phyloP scores from a whole-genome alignment of 2,888 invertebrate genomes.

The Macaria liturata region DNA sequence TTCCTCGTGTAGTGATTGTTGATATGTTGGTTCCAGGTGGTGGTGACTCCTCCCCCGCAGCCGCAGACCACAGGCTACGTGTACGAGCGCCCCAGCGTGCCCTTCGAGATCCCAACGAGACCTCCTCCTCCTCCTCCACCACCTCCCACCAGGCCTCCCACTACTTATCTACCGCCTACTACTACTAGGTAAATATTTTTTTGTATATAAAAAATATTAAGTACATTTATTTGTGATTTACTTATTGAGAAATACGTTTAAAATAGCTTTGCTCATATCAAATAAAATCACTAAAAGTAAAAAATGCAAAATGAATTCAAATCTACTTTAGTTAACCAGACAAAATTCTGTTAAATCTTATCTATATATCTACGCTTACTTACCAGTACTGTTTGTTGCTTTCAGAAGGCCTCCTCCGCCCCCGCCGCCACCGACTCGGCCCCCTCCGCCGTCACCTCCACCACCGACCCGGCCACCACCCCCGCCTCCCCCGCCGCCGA shows the following conservation, averaged over 20 bases:
- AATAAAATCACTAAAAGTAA: too few species aligned
- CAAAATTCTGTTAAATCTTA: too few species aligned
- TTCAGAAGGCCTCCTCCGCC: constrained; percentile 22
- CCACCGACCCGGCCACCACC: constrained; percentile 19
- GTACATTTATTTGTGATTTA: too few species aligned
- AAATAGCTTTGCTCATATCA: too few species aligned
- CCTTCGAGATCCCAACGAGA: constrained; percentile 43
- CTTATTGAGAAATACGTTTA: too few species aligned
- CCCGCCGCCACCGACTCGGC: constrained; percentile 16
- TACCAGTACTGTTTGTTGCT: background rate
- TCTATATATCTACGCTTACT: too few species aligned
- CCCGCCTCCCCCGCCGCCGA: constrained; percentile 33
- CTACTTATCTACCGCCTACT: constrained; percentile 27
- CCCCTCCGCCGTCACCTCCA: constrained; percentile 20
- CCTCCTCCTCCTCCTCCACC: constrained; percentile 35
- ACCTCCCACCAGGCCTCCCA: constrained; percentile 33
- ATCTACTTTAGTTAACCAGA: too few species aligned
- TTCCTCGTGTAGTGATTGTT: too few species aligned
- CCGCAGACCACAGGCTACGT: constrained; percentile 39
- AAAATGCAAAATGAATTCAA: too few species aligned
- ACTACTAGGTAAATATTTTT: constrained; percentile 12
- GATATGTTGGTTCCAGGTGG: constrained; percentile 5
- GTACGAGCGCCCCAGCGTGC: constrained; percentile 39
- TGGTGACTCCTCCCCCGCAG: constrained; percentile 26
- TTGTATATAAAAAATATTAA: background rate